Conservation (phyloP, 2,113 vertebrate genomes). For the Sander lucioperca region DNA sequence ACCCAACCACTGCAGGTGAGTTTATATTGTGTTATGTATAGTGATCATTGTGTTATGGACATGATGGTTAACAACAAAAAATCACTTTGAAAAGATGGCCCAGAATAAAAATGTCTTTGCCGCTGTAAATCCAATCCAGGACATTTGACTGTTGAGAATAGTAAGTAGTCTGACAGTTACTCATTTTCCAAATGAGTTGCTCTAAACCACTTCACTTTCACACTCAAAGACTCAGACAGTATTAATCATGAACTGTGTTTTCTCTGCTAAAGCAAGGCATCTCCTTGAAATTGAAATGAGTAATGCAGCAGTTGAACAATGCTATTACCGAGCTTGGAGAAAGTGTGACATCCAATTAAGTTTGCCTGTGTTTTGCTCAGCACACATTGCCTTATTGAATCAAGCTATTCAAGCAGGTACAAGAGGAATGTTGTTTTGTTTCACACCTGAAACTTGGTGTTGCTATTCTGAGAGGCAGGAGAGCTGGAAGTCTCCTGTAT, state of each 20-base stretch:
- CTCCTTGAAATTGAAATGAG: slow-evolving; percentile 79
- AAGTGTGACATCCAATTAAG: slow-evolving; percentile 83
- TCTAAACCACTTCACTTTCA: slow-evolving; percentile 68
- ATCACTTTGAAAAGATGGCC: background rate
- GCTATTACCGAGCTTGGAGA: slow-evolving; percentile 67
- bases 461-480: slow-evolving; percentile 46
- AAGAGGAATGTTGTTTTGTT: slow-evolving; percentile 53
- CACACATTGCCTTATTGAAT: slow-evolving; percentile 74
- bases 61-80: background rate
- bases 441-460: slow-evolving; percentile 63
- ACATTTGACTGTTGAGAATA: slow-evolving; percentile 42
- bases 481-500: slow-evolving; percentile 50
- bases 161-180: slow-evolving; percentile 61
- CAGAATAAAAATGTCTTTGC: slow-evolving; percentile 3
- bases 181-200: slow-evolving; percentile 72
- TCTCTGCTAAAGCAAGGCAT: slow-evolving; percentile 67
- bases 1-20: slow-evolving; percentile 95
- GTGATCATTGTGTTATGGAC: background rate
- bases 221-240: slow-evolving; percentile 60
- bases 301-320: slow-evolving; percentile 72
- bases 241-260: slow-evolving; percentile 74
- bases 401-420: slow-evolving; percentile 57
- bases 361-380: slow-evolving; percentile 62
- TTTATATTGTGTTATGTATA: slow-evolving; percentile 9
- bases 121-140: slow-evolving; percentile 22